A percentile compares a stretch with the other conserved stretches of the same genome.
Evolutionary conservation across 2,113 vertebrate species (phyloP).

Genomic region (Calypte anna): DNA sequence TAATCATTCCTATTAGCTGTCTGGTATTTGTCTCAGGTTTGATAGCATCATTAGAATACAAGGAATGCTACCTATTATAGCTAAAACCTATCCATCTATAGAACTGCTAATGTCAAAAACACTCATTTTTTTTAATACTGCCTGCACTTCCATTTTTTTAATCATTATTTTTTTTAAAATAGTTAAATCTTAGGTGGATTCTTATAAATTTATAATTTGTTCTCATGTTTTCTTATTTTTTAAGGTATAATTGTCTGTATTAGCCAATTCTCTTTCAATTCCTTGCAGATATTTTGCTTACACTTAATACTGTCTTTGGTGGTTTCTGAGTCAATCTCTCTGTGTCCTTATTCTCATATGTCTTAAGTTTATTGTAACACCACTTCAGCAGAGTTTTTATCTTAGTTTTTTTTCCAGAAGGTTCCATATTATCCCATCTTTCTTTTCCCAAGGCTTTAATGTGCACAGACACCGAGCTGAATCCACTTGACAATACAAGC

Average conservation of each 20-base stretch:
- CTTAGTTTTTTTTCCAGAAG: neutral
- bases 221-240: neutral
- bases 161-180: neutral
- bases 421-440: neutral
- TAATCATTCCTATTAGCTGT: neutral
- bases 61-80: neutral
- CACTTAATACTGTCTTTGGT: neutral
- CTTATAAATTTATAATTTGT: neutral
- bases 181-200: neutral
- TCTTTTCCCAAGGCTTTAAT: neutral
- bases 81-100: neutral
- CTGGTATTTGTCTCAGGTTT: neutral
- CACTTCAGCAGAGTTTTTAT: neutral
- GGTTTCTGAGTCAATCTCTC: neutral
- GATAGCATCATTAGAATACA: neutral
- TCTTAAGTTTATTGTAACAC: neutral
- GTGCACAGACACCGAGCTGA: neutral
- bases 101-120: neutral
- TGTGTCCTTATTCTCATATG: neutral
- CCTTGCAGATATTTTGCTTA: neutral
- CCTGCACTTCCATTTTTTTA: neutral
- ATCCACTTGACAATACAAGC: neutral
- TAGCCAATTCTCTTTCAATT: neutral
- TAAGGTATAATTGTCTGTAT: neutral
- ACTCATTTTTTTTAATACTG: neutral